These are phyloP conservation scores for Scopus umbretta DNA, from an alignment of 2,113 vertebrate species.

Conservation along the genomic window DNA sequence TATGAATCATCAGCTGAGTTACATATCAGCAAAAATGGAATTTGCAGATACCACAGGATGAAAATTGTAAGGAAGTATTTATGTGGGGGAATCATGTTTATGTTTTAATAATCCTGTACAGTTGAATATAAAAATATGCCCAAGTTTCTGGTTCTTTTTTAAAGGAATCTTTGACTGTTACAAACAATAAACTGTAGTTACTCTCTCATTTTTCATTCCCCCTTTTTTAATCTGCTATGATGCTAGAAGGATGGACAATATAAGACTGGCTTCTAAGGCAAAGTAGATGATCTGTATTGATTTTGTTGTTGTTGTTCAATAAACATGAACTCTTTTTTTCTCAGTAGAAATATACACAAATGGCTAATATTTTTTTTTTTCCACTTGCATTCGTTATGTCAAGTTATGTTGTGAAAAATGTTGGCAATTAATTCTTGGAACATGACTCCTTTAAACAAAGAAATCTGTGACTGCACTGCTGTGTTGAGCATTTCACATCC, in stretches of 20 bases:
- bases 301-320: background rate
- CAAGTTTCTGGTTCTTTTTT: background rate
- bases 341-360: background rate
- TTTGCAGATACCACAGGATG: background rate
- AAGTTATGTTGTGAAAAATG: background rate
- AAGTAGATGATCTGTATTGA: background rate
- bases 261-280: background rate
- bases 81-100: background rate
- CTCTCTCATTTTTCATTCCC: conserved; percentile 40
- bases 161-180: background rate
- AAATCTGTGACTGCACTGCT: background rate
- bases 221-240: conserved; percentile 28
- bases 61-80: background rate
- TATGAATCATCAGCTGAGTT: background rate
- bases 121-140: background rate
- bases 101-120: background rate
- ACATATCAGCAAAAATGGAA: background rate
- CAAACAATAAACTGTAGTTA: conserved; percentile 25
- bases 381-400: background rate
- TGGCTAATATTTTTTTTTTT: background rate
- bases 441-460: background rate
- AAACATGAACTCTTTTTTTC: background rate
- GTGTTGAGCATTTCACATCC: background rate
- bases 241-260: conserved; percentile 6
- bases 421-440: background rate